Percentiles rank a stretch among this genome's conserved stretches.
These are phyloP conservation scores for Calyptommatus sinebrachiatus DNA, from an alignment of 2,113 vertebrate species.

Conservation along the genomic window DNA sequence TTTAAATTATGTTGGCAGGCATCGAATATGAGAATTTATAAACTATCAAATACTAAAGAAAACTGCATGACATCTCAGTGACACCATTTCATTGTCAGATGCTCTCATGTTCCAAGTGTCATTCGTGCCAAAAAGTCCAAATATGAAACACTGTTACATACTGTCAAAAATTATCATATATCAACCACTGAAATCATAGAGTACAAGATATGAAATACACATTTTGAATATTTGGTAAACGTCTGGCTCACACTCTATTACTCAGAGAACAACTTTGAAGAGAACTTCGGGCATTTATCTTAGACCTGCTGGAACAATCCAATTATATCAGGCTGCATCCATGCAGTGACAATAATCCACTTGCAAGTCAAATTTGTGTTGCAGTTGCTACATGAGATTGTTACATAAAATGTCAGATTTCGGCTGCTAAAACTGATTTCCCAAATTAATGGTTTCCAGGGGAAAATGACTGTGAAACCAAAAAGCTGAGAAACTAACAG, in stretches of 20 bases:
- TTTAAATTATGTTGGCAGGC: neutral
- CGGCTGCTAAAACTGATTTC: too few relatives aligned
- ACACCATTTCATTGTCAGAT: neutral
- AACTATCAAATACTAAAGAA: neutral
- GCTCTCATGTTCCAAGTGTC: neutral
- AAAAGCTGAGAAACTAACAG: too few relatives aligned
- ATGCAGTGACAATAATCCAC: too few relatives aligned
- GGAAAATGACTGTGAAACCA: too few relatives aligned
- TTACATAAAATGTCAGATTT: too few relatives aligned
- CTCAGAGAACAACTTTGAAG: neutral
- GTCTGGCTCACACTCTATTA: neutral
- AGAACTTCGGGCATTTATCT: neutral
- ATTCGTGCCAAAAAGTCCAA: neutral
- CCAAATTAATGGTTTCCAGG: too few relatives aligned
- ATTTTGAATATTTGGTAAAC: neutral
- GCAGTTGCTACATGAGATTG: too few relatives aligned
- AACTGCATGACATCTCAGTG: neutral
- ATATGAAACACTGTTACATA: neutral
- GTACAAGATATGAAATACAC: neutral
- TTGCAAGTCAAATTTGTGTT: too few relatives aligned
- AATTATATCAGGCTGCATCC: neutral
- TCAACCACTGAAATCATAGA: neutral
- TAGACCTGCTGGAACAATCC: neutral
- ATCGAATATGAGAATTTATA: neutral
- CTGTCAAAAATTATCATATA: neutral